Conservation (phyloP, 1,140 invertebrate genomes). For the Rhagoletis zephyria region DNA sequence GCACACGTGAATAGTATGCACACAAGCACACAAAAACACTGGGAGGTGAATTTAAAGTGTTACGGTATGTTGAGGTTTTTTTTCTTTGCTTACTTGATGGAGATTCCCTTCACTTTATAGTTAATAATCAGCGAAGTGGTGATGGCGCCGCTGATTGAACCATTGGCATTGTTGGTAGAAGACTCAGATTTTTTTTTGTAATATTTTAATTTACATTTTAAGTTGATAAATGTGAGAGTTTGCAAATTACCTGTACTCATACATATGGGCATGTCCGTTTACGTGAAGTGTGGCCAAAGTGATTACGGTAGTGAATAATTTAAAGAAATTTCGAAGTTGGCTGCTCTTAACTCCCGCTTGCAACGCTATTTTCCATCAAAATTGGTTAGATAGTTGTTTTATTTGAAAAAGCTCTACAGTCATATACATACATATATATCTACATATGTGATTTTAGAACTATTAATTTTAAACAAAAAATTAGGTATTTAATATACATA, state of each 20-base stretch:
- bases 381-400: no score
- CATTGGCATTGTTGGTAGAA: not conserved
- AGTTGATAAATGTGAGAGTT: conserved; percentile 7
- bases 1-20: not conserved
- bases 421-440: no score
- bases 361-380: no score
- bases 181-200: not conserved
- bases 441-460: no score
- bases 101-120: conserved; percentile 22
- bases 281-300: no score
- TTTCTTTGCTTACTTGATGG: not conserved
- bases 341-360: no score
- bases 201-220: not conserved
- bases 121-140: conserved; percentile 2
- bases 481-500: no score
- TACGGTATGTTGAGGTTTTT: not conserved
- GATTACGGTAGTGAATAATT: no score
- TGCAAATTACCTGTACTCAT: not conserved
- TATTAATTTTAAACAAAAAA: no score
- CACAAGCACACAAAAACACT: not conserved
- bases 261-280: no score
- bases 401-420: no score
- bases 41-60: not conserved
- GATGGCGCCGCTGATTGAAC: not conserved
- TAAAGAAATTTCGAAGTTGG: no score